Base-by-base conservation (phyloP, 2,113 vertebrate species). In the Strix uralensis region DNA sequence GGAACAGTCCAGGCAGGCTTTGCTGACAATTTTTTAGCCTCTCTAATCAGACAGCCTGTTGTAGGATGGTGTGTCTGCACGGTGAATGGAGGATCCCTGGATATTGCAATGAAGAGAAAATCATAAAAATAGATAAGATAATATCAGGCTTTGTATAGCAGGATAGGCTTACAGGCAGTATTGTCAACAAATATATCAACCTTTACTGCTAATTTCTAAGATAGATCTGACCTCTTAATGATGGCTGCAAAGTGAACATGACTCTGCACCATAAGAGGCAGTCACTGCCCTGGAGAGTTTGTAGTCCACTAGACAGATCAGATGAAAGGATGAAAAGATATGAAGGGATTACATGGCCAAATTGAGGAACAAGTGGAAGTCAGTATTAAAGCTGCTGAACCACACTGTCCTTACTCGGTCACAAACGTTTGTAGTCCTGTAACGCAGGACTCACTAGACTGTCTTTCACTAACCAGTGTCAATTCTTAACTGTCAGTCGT, bases 261-360 rank as follows among this genome's bases (percentile, higher is more conserved):
- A 23, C 27, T 10, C 12, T 52, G 5, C 8, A 54, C 12, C 20
- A 1, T 23, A 54, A 58, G 15, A 58, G 13, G 15, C 16, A 84
- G 15, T 1, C 19, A 22, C n/a, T 23, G 11, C 8, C 20, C 34
- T 8, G 21, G 13, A 40, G 20, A 27, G 2, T 58, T 11, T 61
- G 29, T 14, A 71, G 12, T 40, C 32, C 38, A 5, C 38, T 14
- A 59, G 25, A 32, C 11, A 86, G 25, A 22, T 10, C 8, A 47
- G 23, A 38, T 13, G 38, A 85, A 67, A 63, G 16, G 21, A n/a
- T 51, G 10, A 49, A 36, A n/a, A 73, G 26, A 32, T 30, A 36
- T 0, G 0, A 81, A 42, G 14, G 12, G 19, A 34, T 47, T 42
- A 52, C 2, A 2, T 13, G 20, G 13, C 4, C n/a, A 63, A 79